Conservation (phyloP, 2,113 vertebrate species). For the Caretta caretta region DNA sequence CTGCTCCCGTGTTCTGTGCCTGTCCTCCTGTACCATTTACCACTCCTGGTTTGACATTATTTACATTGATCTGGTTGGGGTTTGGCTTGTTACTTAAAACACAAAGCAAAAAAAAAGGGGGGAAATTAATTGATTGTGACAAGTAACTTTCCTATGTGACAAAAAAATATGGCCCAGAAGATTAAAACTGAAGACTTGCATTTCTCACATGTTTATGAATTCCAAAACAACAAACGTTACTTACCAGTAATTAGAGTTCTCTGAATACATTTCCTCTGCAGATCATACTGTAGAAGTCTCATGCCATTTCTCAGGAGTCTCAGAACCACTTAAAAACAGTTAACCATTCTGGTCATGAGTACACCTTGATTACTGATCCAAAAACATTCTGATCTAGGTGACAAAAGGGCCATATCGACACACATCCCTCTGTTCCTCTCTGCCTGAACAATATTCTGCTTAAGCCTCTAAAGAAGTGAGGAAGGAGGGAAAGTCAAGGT, state of each 20-base stretch:
- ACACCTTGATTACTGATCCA: not conserved
- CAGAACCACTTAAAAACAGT: not conserved
- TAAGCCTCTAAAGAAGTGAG: not conserved
- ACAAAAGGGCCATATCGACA: not conserved
- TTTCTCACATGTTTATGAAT: accelerated
- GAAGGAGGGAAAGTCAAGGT: not conserved
- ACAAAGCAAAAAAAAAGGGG: conserved; percentile 56
- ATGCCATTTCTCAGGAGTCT: not conserved
- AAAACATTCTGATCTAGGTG: not conserved
- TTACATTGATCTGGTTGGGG: conserved; percentile 96
- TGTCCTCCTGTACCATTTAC: conserved; percentile 90
- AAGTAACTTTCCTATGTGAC: not conserved
- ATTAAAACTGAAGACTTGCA: not conserved
- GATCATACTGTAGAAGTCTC: not conserved
- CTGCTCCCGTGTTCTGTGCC: conserved; percentile 79
- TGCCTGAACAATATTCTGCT: not conserved
- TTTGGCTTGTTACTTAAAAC: conserved; percentile 95
- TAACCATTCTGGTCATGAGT: not conserved
- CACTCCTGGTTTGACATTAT: conserved; percentile 90
- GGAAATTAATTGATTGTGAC: conserved; percentile 24
- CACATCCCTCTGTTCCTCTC: not conserved
- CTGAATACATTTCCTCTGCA: not conserved
- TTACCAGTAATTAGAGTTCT: not conserved
- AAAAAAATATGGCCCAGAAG: not conserved
- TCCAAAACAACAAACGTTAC: not conserved